Percentiles rank a stretch among this genome's conserved stretches.
These are phyloP conservation scores for Bucco capensis DNA, from an alignment of 2,113 vertebrate species.

Conservation along the genomic window DNA sequence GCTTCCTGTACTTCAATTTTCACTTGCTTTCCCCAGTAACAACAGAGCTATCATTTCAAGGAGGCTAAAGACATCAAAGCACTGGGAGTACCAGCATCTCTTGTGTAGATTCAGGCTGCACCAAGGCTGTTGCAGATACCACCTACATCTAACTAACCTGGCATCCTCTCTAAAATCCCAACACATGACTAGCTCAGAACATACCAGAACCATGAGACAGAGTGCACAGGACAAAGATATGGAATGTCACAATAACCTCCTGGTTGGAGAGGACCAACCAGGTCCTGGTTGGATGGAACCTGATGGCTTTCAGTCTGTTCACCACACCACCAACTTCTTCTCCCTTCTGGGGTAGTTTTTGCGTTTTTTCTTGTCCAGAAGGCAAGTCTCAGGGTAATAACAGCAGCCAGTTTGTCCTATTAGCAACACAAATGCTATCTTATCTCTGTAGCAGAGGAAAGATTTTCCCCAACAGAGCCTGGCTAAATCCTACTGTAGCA, in stretches of 20 bases:
- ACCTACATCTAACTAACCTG: no score
- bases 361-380: background rate
- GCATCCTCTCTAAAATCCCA: background rate
- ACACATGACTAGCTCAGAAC: background rate
- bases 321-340: background rate
- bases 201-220: background rate
- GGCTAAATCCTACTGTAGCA: conserved; percentile 9
- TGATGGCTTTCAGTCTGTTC: background rate
- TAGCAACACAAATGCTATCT: background rate
- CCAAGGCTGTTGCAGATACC: no score
- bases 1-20: background rate
- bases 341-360: background rate
- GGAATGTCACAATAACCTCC: background rate
- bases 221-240: background rate
- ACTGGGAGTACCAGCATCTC: background rate
- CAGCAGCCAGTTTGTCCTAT: background rate
- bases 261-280: background rate
- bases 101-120: background rate
- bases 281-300: background rate
- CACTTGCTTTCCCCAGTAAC: background rate
- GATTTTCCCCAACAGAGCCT: background rate
- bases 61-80: background rate
- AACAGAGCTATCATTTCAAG: background rate
- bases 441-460: background rate
- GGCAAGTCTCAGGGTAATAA: background rate